phyloP scores from a whole-genome alignment of 2,113 vertebrate species.

The Sialia sialis region DNA sequence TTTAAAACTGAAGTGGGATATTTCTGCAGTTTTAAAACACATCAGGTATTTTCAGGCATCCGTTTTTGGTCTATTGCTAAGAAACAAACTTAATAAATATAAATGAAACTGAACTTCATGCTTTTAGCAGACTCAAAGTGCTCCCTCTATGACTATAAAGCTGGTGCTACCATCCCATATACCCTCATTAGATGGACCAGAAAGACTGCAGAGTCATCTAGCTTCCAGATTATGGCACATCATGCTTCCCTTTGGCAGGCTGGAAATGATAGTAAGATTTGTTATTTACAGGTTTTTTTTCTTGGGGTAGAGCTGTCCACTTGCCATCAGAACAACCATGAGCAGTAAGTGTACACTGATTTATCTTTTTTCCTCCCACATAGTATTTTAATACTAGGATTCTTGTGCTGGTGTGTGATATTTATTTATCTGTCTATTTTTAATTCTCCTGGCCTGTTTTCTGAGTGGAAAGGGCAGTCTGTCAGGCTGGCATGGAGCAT shows the following conservation, averaged over 20 bases:
- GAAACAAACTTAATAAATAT: background rate
- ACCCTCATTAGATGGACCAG: background rate
- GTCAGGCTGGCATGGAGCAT: fast-evolving
- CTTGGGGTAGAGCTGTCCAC: background rate
- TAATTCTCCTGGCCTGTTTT: background rate
- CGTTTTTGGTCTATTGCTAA: background rate
- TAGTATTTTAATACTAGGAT: background rate
- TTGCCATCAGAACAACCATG: background rate
- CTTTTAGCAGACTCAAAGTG: background rate
- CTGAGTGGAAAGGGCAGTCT: background rate
- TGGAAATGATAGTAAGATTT: background rate
- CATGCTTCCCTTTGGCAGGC: background rate
- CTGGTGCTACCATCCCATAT: background rate
- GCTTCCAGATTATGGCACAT: background rate
- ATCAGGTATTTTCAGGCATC: background rate
- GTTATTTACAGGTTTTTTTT: background rate
- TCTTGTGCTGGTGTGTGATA: background rate
- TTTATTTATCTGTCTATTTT: background rate
- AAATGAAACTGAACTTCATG: background rate
- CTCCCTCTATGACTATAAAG: background rate
- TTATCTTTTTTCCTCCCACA: background rate
- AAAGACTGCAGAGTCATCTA: background rate
- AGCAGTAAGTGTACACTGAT: background rate
- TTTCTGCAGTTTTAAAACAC: background rate
- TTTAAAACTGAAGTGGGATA: background rate